Base-by-base conservation (phyloP, 2,888 invertebrate genomes). In the Brenthis hecate region DNA sequence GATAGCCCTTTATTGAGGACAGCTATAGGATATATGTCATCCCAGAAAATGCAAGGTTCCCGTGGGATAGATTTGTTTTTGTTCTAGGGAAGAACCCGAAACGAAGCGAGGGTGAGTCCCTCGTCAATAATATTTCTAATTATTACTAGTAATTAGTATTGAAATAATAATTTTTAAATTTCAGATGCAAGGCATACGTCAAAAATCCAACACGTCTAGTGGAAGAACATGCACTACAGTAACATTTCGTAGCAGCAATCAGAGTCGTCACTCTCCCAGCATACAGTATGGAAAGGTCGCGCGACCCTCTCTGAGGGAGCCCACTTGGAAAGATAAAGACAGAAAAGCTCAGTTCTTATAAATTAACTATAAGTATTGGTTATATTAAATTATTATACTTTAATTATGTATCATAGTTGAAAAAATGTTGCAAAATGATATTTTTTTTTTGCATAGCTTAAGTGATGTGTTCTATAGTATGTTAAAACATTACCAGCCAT, bases 151-250 rank as follows among this genome's bases (percentile, higher is more conserved):
- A 50, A n/a, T 50, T 50, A 50, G 50, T 50, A 50, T 50, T 14
- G n/a, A 50, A 50, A 5, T 13, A 13, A 43, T 43, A 48, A 13
- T 47, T 14, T 23, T 6, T 53, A 11, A 36, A 48, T 8, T 54
- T 55, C 86, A 92, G 92, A 91, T 91, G 91, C 91, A 91, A 84
- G 91, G 91, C 55, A 81, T 91, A 76, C 91, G 89, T 83, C 91
- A 90, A 89, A 92, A 91, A 75, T 89, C 89, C 84, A 91, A 89
- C 88, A 90, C 91, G 84, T 91, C 90, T 86, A 91, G 91, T 72
- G 77, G 85, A 75, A 71, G 88, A 2, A 91, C 91, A 0, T 86
- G 89, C 63, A 91, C 89, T 2, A 90, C 91, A 0, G 85, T 89
- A 0, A 89, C 89, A 0, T 88, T 87, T 71, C 77, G 89, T 14